These are phyloP conservation scores for Psilopsiagon aymara DNA, from an alignment of 2,113 vertebrate genomes.

Conservation along the genomic window DNA sequence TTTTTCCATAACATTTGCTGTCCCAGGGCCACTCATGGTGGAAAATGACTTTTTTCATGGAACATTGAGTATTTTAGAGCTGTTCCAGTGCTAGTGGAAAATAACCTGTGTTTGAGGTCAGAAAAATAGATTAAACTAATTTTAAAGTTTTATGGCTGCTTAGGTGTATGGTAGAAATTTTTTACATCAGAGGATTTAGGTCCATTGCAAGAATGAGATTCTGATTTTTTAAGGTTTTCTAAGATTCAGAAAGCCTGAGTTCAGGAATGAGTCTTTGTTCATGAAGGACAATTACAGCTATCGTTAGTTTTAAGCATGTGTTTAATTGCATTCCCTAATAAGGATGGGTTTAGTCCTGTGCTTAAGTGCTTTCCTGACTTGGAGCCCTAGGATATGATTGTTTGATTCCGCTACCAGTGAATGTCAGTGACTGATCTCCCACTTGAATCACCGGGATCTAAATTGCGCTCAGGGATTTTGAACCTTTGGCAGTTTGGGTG, in stretches of 20 bases:
- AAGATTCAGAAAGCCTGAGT: background rate
- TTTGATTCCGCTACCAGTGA: background rate
- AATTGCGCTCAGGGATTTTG: background rate
- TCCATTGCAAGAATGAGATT: background rate
- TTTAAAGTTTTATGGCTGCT: conserved; percentile 65
- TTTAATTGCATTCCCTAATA: conserved; percentile 45
- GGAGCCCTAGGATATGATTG: background rate
- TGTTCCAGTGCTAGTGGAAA: conserved; percentile 64
- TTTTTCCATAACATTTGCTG: conserved; percentile 62
- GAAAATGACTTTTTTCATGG: conserved; percentile 58
- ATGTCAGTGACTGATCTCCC: background rate
- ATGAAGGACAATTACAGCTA: background rate
- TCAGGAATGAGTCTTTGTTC: background rate
- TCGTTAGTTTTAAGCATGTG: background rate
- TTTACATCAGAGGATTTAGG: conserved; percentile 19
- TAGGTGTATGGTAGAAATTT: conserved; percentile 27
- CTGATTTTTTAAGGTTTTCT: conserved; percentile 17
- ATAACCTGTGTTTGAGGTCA: conserved; percentile 70
- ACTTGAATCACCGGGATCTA: background rate
- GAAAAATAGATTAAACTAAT: conserved; percentile 71
- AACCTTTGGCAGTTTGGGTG: background rate
- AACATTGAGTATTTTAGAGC: conserved; percentile 53
- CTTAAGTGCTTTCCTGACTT: conserved; percentile 25
- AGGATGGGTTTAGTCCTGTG: background rate
- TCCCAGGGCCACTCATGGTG: conserved; percentile 61